Base-by-base conservation (phyloP, 2,888 invertebrate species). In the Bembecia ichneumoniformis region DNA sequence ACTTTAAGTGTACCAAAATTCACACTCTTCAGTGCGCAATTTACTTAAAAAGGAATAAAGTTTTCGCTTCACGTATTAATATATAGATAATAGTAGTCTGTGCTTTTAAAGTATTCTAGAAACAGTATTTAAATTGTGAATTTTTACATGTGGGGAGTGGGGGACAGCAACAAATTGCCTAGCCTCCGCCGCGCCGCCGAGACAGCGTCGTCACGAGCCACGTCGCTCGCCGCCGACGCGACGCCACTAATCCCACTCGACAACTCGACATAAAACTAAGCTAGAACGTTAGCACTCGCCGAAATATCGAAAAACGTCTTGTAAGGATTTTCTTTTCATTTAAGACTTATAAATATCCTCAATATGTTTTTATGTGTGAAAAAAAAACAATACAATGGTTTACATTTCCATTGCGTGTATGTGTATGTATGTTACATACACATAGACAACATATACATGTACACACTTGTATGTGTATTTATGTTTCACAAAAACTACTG, bases 181-280 rank as follows among this genome's bases (percentile, higher is more conserved):
- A 9, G 55, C 9, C 28, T 28, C 60, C 62, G 62, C 62, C 57
- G 59, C 57, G 59, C 53, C 64, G 69, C 55, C 71, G 71, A 68
- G 74, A 70, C 71, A 68, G 64, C 58, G 64, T 61, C 65, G 78
- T 68, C 78, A 78, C 82, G 82, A 66, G 82, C 63, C 68, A 64
- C 60, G 28, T 28, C 28, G 28, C 9, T 28, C 28, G 28, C 28
- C 28, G 28, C 28, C 28, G 28, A 28, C 28, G 28, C 73, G 82
- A 66, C 83, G 80, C 81, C 80, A 68, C 58, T 70, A 67, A 73
- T 72, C 72, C 75, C 72, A 77, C 81, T 81, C 76, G 63, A 78
- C 77, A 75, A 77, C 81, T 81, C 76, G 63, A 78, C 77, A 75
- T 75, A 50, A 35, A 35, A 43, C 43, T 35, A 49, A 44, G 3